These are phyloP conservation scores for Tiliacea aurago DNA, from an alignment of 2,888 invertebrate genomes.

Conservation along the genomic window DNA sequence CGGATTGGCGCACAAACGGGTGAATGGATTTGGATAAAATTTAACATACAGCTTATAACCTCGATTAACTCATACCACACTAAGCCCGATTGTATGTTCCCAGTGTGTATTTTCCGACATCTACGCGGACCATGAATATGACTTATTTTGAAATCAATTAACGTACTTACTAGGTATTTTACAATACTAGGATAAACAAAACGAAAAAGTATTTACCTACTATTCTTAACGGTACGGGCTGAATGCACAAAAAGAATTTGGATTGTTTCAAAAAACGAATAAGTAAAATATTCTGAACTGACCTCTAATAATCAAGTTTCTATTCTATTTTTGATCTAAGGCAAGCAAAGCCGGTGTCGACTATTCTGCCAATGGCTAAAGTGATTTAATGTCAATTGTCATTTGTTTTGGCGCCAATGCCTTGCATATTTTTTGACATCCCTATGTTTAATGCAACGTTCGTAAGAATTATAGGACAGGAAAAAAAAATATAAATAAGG, in stretches of 20 bases:
- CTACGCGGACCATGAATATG: no score
- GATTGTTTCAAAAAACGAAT: conserved; percentile 31
- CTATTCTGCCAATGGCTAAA: no score
- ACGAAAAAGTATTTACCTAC: conserved; percentile 16
- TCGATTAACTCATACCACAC: no score
- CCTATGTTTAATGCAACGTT: not conserved
- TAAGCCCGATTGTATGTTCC: no score
- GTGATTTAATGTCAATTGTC: not conserved
- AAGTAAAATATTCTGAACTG: no score
- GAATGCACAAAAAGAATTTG: conserved; percentile 5
- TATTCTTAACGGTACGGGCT: conserved; percentile 22
- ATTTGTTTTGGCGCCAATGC: conserved; percentile 35
- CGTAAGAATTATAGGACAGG: not conserved
- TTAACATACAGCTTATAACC: no score
- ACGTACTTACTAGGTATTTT: not conserved
- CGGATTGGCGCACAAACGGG: no score
- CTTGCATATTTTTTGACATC: not conserved
- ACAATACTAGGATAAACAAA: not conserved
- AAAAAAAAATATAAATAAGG: not conserved
- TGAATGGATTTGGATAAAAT: no score
- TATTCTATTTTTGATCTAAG: no score
- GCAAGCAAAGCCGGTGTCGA: no score
- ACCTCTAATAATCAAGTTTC: no score
- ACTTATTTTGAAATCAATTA: not conserved
- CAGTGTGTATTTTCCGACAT: no score